These are phyloP conservation scores for Sinocyclocheilus maitianheensis DNA, from an alignment of 2,113 vertebrate genomes.

Conservation along the genomic window DNA sequence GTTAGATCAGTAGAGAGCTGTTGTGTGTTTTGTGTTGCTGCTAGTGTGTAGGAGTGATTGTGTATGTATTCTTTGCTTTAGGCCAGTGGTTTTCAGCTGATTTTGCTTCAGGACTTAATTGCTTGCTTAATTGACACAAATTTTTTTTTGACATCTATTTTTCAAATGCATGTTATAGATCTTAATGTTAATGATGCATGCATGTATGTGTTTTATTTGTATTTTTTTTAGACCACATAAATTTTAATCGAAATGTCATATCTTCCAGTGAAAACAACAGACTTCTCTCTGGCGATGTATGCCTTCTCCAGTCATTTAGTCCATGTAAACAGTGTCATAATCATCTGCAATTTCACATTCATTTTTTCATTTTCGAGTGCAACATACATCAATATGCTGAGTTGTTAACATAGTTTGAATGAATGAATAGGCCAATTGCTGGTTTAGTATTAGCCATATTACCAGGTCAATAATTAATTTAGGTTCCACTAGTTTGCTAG, in stretches of 20 bases:
- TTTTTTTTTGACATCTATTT: neutral
- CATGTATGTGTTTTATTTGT: neutral
- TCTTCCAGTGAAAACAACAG: too few relatives aligned
- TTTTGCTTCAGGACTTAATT: neutral
- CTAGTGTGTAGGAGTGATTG: neutral
- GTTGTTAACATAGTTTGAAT: neutral
- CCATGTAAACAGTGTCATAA: neutral
- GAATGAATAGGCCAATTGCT: neutral
- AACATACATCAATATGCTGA: too few relatives aligned
- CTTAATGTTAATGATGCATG: neutral
- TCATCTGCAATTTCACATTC: neutral
- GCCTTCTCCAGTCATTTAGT: neutral
- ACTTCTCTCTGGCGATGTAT: neutral
- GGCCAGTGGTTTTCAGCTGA: neutral
- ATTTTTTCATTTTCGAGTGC: neutral
- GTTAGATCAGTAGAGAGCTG: slow-evolving; percentile 40
- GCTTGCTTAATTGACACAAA: neutral
- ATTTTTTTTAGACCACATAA: neutral
- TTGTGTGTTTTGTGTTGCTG: slow-evolving; percentile 16
- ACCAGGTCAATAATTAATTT: neutral
- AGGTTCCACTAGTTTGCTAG: neutral
- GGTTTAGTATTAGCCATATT: neutral
- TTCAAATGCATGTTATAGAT: neutral
- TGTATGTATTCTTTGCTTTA: neutral
- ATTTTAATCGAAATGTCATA: neutral